These are phyloP conservation scores for Geotrupes spiniger DNA, from an alignment of 2,888 invertebrate genomes.

Conservation along the genomic window DNA sequence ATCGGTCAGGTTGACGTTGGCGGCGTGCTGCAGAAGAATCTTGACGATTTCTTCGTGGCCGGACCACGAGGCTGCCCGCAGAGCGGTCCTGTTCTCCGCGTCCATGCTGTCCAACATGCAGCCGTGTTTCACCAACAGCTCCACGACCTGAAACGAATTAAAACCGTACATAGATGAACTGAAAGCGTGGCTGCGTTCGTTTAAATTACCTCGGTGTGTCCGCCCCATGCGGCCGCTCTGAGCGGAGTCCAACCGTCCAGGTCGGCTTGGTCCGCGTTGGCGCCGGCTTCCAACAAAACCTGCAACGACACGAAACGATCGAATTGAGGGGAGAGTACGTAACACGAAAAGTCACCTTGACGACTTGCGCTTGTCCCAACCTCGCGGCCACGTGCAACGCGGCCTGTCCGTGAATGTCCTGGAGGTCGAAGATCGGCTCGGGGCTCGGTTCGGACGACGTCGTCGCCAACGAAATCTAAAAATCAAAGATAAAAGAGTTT, in stretches of 20 bases:
- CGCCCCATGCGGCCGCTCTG: conserved; percentile 93
- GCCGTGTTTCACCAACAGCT: conserved; percentile 71
- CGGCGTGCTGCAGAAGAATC: conserved; percentile 71
- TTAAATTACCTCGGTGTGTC: conserved; percentile 77
- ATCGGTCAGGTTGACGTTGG: conserved; percentile 79
- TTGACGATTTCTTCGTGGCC: conserved; percentile 84
- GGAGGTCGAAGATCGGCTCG: conserved; percentile 56
- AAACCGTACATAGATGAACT: too few species aligned
- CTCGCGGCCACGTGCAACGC: conserved; percentile 82
- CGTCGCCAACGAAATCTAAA: conserved; percentile 46
- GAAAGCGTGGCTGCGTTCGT: too few species aligned
- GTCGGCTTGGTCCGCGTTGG: conserved; percentile 74
- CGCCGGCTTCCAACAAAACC: conserved; percentile 59
- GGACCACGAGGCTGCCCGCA: conserved; percentile 91
- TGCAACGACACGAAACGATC: too few species aligned
- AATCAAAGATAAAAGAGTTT: conserved; percentile 9
- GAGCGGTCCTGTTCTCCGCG: conserved; percentile 82
- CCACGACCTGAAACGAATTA: conserved; percentile 72
- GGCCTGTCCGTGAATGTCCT: conserved; percentile 79
- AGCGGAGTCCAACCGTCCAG: conserved; percentile 88
- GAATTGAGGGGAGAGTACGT: too few species aligned
- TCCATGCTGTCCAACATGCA: conserved; percentile 86
- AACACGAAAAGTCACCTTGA: conserved; percentile 56
- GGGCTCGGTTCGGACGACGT: conserved; percentile 47
- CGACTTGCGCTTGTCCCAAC: conserved; percentile 72